Conservation (phyloP, 2,888 invertebrate genomes). For the Drosophila anomalata region DNA sequence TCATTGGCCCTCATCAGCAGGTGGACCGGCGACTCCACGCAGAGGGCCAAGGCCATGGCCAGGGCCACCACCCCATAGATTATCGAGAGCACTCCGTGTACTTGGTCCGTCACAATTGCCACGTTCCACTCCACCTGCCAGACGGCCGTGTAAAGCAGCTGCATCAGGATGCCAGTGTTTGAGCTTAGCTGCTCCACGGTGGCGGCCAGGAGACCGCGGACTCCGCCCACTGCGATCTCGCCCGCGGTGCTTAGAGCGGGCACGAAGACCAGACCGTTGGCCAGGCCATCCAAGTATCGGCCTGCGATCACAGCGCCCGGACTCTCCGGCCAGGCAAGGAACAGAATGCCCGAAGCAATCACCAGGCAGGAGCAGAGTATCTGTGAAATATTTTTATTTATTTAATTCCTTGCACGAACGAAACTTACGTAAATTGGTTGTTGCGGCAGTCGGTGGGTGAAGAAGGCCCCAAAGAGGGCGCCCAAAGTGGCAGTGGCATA, state of each 20-base stretch:
- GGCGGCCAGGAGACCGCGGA: conserved; percentile 72
- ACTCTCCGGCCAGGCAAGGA: conserved; percentile 49
- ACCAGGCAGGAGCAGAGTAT: conserved; percentile 66
- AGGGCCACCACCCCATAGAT: conserved; percentile 62
- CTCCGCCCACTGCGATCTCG: conserved; percentile 64
- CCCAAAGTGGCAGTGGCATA: conserved; percentile 76
- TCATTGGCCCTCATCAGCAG: conserved; percentile 68
- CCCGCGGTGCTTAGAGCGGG: conserved; percentile 75
- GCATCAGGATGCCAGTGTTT: conserved; percentile 72
- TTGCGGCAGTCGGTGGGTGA: conserved; percentile 65
- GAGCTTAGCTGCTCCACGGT: conserved; percentile 68
- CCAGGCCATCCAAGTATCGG: conserved; percentile 81
- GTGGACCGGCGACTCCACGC: conserved; percentile 78
- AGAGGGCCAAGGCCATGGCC: conserved; percentile 47
- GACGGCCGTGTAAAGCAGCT: conserved; percentile 61
- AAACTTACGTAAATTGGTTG: conserved; percentile 71
- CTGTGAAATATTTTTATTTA: conserved; percentile 38
- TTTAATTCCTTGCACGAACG: background rate
- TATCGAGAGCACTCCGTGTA: conserved; percentile 72
- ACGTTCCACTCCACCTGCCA: conserved; percentile 56
- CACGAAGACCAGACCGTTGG: conserved; percentile 78
- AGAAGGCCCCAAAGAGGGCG: conserved; percentile 59
- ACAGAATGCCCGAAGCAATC: conserved; percentile 70
- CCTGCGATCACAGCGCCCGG: conserved; percentile 59
- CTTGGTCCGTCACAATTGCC: conserved; percentile 55